Base-by-base conservation (phyloP, 2,797 vertebrate genomes). In the Neoniphon sammara region DNA sequence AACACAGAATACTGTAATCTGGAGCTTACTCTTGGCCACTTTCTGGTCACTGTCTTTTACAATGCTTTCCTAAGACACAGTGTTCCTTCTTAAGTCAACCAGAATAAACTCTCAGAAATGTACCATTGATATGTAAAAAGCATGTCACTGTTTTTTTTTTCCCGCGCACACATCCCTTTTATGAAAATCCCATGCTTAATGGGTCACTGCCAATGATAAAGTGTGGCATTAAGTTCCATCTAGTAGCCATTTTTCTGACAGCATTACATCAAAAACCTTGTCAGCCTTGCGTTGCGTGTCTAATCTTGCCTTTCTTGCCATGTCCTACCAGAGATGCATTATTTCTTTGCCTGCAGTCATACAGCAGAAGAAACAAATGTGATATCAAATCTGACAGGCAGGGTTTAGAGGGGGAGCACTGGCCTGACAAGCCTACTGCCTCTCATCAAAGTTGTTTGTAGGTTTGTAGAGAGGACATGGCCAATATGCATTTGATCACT, bases 331-430 rank as follows among this genome's bases (percentile, higher is more conserved):
- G 18, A 85, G 68, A 78, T 81, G 62, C 73, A 75, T 81, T 88
- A 81, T 84, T 80, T 66, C 14, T 78, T 72, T 53, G 69, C 85
- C 84, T 63, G 69, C 63, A 79, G 81, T 76, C 55, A 73, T 75
- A 85, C 57, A 31, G 60, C 59, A 55, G 30, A 62, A 57, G 31
- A 75, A 69, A 81, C 67, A 75, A 86, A 72, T 52, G 67, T 57
- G 60, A 79, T 83, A 84, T 88, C 31, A 73, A 75, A 77, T 80
- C 53, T 80, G 85, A 88, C 85, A 85, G 63, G 79, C 58, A 15
- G 49, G 21, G 53, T 44, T 27, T 27, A n/a, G 60, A 30, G 23
- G 42, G 25, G 7, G 25, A 4, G 25, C 2, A 20, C 31, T 18
- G 12, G 62, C 65, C 70, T 21, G 50, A 78, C 68, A 78, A 70